Evolutionary conservation across 2,888 invertebrate species (phyloP).

Genomic region (Sphaeridia pumilis): DNA sequence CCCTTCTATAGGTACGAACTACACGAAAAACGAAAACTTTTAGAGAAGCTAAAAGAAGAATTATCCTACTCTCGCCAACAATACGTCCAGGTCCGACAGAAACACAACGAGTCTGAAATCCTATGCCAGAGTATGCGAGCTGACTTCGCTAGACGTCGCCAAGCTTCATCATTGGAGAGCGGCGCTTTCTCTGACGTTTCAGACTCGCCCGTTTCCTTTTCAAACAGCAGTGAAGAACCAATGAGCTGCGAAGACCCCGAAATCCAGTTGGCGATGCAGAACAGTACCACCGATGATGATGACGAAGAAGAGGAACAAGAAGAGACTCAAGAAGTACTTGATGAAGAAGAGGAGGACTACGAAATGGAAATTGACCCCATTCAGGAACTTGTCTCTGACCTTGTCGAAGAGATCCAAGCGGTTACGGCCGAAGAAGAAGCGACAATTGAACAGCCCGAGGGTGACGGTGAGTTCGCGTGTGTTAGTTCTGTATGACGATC

Average conservation of each 20-base stretch:
- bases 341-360: too few species aligned
- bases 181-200: constrained; percentile 71
- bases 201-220: constrained; percentile 6
- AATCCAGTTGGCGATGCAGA: constrained; percentile 3
- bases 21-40: constrained; percentile 71
- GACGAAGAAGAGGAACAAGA: constrained; percentile 11
- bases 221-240: constrained; percentile 34
- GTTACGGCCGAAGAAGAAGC: constrained; percentile 22
- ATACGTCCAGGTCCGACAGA: constrained; percentile 72
- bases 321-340: not conserved
- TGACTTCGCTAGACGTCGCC: constrained; percentile 68
- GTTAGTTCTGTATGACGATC: too few species aligned
- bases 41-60: constrained; percentile 75
- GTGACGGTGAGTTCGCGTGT: not conserved
- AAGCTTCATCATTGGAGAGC: constrained; percentile 45
- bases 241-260: constrained; percentile 28
- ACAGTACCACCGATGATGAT: constrained; percentile 15
- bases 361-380: constrained; percentile 17
- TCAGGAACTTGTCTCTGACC: constrained; percentile 26
- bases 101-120: constrained; percentile 70
- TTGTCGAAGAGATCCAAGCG: constrained; percentile 28
- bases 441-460: not conserved
- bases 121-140: constrained; percentile 68
- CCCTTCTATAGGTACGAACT: constrained; percentile 68
- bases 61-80: constrained; percentile 74